Percentiles rank a stretch among this genome's conserved stretches.
These are phyloP conservation scores for Euwallacea fornicatus DNA, from an alignment of 1,140 invertebrate species.

Conservation along the genomic window DNA sequence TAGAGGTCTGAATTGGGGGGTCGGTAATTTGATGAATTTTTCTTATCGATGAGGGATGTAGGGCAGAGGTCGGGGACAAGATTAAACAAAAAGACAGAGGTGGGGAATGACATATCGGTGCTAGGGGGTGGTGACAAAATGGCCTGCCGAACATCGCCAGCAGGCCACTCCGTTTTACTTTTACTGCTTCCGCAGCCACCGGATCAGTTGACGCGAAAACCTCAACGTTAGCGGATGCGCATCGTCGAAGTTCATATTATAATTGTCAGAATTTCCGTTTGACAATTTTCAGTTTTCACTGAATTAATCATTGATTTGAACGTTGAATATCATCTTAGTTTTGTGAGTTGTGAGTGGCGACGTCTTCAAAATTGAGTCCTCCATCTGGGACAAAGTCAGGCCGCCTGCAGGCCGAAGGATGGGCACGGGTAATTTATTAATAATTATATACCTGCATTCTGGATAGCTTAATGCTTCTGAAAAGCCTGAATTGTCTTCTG, in stretches of 20 bases:
- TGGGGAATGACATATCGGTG: constrained; percentile 49
- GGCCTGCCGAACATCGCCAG: constrained; percentile 51
- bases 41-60: too few relatives aligned
- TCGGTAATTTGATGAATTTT: too few relatives aligned
- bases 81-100: too few relatives aligned
- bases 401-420: constrained; percentile 52
- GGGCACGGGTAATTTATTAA: constrained; percentile 49
- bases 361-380: constrained; percentile 51
- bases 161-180: constrained; percentile 36
- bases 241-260: neutral
- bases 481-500: too few relatives aligned
- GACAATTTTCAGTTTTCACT: neutral
- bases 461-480: too few relatives aligned
- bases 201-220: constrained; percentile 47
- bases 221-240: constrained; percentile 20
- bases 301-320: too few relatives aligned
- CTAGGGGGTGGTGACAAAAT: constrained; percentile 54
- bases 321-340: neutral
- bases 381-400: constrained; percentile 52
- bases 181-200: constrained; percentile 16
- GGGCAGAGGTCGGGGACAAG: too few relatives aligned
- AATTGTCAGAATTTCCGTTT: neutral
- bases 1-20: too few relatives aligned
- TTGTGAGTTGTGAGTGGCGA: constrained; percentile 11
- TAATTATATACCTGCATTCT: neutral